Percentiles rank a stretch among this genome's conserved stretches.
Evolutionary conservation across 2,888 invertebrate genomes (phyloP).

Genomic region (Liposcelis brunnea): DNA sequence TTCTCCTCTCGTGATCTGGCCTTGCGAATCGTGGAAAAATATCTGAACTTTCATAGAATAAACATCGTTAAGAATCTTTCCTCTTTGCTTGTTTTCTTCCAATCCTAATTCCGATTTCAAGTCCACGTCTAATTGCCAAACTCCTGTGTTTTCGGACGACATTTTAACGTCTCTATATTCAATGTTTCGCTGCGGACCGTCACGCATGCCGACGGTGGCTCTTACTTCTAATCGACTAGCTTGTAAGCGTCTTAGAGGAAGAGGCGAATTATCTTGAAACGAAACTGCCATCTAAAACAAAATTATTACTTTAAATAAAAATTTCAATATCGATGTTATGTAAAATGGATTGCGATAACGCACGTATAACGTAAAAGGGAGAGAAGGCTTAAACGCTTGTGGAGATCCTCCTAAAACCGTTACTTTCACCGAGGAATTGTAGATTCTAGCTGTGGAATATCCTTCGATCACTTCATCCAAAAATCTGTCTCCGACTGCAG

Average conservation of each 20-base stretch:
- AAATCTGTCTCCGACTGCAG: conserved; percentile 75
- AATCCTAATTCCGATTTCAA: conserved; percentile 43
- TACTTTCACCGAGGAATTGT: conserved; percentile 68
- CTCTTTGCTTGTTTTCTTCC: conserved; percentile 36
- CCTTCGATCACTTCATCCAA: conserved; percentile 73
- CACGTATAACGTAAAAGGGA: conserved; percentile 76
- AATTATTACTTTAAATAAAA: too few species aligned
- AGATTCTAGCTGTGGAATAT: conserved; percentile 70
- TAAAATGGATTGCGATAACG: too few species aligned
- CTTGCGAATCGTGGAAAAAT: conserved; percentile 46
- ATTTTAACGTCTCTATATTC: conserved; percentile 35
- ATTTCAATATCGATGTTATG: too few species aligned
- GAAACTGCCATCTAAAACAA: conserved; percentile 66
- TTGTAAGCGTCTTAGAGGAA: conserved; percentile 43
- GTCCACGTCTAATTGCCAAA: conserved; percentile 73
- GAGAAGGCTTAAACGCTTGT: conserved; percentile 87
- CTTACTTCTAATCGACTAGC: conserved; percentile 49
- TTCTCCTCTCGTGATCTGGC: conserved; percentile 48
- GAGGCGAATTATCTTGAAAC: conserved; percentile 76
- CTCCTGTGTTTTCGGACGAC: conserved; percentile 47
- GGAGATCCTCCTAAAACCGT: conserved; percentile 77
- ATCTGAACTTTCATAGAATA: conserved; percentile 50
- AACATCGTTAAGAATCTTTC: conserved; percentile 46
- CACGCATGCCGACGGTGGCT: conserved; percentile 40
- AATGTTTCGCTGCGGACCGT: conserved; percentile 44